A percentile compares a stretch with the other conserved stretches of the same genome.
Evolutionary conservation across 2,888 invertebrate genomes (phyloP).

Genomic region (Tetrapedia diversipes): DNA sequence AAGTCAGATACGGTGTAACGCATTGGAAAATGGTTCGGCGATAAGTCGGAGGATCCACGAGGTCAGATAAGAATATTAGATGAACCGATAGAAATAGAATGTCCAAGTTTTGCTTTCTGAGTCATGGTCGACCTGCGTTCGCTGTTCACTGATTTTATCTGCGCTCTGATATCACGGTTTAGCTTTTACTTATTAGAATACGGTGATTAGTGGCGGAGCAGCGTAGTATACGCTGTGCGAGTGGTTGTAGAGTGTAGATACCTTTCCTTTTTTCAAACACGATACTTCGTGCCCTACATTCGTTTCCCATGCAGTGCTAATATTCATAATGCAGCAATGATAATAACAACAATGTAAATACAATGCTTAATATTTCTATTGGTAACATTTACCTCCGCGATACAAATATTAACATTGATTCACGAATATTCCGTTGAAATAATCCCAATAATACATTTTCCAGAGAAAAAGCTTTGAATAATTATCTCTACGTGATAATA

Average conservation of each 20-base stretch:
- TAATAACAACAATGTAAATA: too few species aligned
- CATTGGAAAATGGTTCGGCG: not conserved
- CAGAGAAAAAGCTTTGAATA: too few species aligned
- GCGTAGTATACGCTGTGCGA: not conserved
- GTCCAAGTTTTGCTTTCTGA: constrained; percentile 23
- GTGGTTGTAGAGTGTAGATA: not conserved
- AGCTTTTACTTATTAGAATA: not conserved
- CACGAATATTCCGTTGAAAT: too few species aligned
- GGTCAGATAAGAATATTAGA: constrained; percentile 16
- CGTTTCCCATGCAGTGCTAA: not conserved
- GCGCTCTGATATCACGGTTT: constrained; percentile 3
- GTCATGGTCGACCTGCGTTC: constrained; percentile 3
- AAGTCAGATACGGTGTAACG: too few species aligned
- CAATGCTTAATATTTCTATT: too few species aligned
- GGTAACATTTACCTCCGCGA: too few species aligned
- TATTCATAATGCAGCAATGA: too few species aligned
- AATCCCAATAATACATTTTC: too few species aligned
- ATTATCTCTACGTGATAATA: too few species aligned
- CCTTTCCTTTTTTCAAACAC: not conserved
- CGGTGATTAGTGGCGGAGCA: not conserved
- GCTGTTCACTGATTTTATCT: constrained; percentile 14
- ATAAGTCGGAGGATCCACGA: not conserved
- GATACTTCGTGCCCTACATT: not conserved
- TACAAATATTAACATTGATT: too few species aligned
- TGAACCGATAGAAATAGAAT: constrained; percentile 20